Base-by-base conservation (phyloP, 2,113 vertebrate species). In the Henicopernis longicauda region DNA sequence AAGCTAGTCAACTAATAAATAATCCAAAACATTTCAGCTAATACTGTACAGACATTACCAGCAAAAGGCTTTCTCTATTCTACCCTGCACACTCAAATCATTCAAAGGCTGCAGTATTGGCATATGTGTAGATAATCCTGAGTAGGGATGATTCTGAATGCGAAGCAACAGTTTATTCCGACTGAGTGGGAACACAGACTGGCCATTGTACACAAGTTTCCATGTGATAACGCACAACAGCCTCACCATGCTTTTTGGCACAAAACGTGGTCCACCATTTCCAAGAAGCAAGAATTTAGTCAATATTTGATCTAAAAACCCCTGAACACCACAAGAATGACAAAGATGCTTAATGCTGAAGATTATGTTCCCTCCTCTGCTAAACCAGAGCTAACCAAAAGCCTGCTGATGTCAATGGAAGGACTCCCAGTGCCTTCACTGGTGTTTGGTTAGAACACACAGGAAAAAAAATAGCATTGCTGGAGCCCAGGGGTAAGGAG, bases 181-280 rank as follows among this genome's bases (percentile, higher is more conserved):
- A 9, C 26, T 0, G 15, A 26, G 61, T 0, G 11, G 58, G 50
- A 62, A 8, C 72, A 49, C 69, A 82, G 91, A 7, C 3, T 31
- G 76, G 47, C 49, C 69, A 27, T 15, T 79, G 81, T 76, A 79
- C 54, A 47, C 29, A 2, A 17, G 66, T 6, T 44, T 10, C 61
- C 36, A 1, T 1, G 38, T 16, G 58, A 10, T 7, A 50, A 49
- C 3, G 2, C 74, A 62, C 38, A 26, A 44, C 78, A 72, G 16
- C 58, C 71, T 58, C 77, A 52, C 23, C 57, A 11, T 15, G 2
- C 44, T 34, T 72, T 3, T 57, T 77, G 82, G 40, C 73, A 54
- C 40, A 55, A 14, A 59, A 40, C 17, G 3, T 0, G 0, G n/a
- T 5, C 25, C 76, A 29, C 2, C 89, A n/a, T 4, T 5, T n/a